phyloP scores from a whole-genome alignment of 37 sponge, comb jelly and placozoan genomes.

The Crambe crambe region DNA sequence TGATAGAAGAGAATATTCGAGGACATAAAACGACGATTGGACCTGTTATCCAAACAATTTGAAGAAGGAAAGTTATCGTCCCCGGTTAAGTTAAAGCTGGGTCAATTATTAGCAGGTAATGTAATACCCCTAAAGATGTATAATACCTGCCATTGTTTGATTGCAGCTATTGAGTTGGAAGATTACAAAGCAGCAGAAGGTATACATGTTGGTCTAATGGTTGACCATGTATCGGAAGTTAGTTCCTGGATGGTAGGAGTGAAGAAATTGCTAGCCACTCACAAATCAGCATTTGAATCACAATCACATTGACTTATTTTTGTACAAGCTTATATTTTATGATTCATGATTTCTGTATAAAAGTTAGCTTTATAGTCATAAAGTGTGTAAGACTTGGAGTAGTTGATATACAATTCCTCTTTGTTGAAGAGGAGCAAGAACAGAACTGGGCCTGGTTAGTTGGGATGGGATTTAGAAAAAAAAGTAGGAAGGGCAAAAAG shows the following conservation, averaged over 20 bases:
- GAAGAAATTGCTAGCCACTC: conserved; percentile 35
- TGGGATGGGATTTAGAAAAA: background rate
- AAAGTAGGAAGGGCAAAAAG: background rate
- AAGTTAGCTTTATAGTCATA: no score
- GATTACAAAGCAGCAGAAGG: conserved; percentile 34
- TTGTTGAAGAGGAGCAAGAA: conserved; percentile 12
- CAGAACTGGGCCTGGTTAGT: conserved; percentile 26
- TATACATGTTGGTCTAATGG: conserved; percentile 71
- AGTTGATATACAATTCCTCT: conserved; percentile 15
- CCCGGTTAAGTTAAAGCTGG: background rate
- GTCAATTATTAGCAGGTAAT: background rate
- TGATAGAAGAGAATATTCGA: background rate
- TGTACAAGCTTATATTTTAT: no score
- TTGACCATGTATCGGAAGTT: conserved; percentile 72
- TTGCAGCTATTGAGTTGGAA: conserved; percentile 32
- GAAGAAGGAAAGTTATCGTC: conserved; percentile 4
- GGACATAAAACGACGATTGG: background rate
- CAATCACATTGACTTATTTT: background rate
- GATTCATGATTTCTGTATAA: no score
- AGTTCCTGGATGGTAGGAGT: conserved; percentile 77
- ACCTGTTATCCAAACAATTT: background rate
- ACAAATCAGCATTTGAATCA: background rate
- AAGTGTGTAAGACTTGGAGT: conserved; percentile 36
- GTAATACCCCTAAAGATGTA: no score
- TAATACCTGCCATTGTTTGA: background rate